Base-by-base conservation (phyloP, 2,888 invertebrate species). In the Strigamia maritima region DNA sequence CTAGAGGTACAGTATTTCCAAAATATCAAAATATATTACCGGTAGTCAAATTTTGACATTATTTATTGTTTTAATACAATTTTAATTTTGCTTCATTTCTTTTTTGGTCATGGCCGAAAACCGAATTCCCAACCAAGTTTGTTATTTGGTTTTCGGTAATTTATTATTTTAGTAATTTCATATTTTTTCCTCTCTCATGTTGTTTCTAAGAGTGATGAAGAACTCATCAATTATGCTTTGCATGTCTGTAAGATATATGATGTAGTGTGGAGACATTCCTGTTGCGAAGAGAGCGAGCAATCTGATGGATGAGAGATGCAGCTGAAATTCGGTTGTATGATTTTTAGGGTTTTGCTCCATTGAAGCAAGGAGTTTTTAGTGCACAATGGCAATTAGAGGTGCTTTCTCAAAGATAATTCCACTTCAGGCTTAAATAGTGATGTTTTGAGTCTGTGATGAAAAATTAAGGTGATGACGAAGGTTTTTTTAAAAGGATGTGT, bases 251-350 rank as follows among this genome's bases (percentile, higher is more conserved):
- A 60, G 60, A 60, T 60, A 22, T 60, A 60, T 22, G 60, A 60
- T 60, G 60, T 60, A 22, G 60, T 65, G 65, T 26, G 65, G 26
- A 65, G 65, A 65, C 60, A 60, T 60, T 60, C 60, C 60, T 60
- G 60, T 60, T 60, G 60, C n/a, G n/a, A 28, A 26, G 14, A 70
- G 16, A 70, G 26, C 70, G 70, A 60, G 60, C 14, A 28, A 70
- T 70, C 70, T 70, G 70, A 70, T 70, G 70, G 28, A 70, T 70
- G 70, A 70, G 70, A 70, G 26, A 4, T 70, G 70, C 70, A 26
- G 28, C 16, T 28, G 26, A 70, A 70, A 70, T 70, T 26, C 24
- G 26, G 70, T 28, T 28, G 26, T 70, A 26, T 26, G 24, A 12
- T 70, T 70, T 70, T 70, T 70, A 26, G 28, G 28, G 70, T 70